Conservation (phyloP, 2,797 vertebrate genomes). For the Ctenosaura bakeri region DNA sequence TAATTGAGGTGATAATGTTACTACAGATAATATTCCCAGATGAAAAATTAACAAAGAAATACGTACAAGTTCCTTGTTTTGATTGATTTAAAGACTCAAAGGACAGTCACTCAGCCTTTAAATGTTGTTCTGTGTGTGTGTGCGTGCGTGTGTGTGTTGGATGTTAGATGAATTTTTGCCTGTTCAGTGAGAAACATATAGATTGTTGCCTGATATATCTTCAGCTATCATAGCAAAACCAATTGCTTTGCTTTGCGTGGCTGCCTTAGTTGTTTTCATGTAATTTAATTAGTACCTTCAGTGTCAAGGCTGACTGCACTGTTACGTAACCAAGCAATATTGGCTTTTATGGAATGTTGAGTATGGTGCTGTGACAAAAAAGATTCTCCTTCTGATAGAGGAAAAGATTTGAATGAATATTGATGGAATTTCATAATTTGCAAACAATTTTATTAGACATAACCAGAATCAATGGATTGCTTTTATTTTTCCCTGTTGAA, state of each 20-base stretch:
- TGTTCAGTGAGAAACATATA: slow-evolving; percentile 38
- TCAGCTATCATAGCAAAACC: slow-evolving; percentile 66
- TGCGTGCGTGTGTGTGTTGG: no score
- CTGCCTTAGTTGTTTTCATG: slow-evolving; percentile 68
- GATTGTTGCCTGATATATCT: slow-evolving; percentile 56
- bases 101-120: slow-evolving; percentile 40
- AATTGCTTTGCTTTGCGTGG: slow-evolving; percentile 62
- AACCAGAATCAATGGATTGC: not conserved
- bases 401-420: slow-evolving; percentile 24
- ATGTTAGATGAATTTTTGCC: slow-evolving; percentile 59
- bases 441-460: slow-evolving; percentile 22
- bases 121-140: slow-evolving; percentile 26
- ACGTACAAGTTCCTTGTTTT: not conserved
- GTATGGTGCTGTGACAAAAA: slow-evolving; percentile 41
- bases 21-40: slow-evolving; percentile 21
- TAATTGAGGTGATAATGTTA: slow-evolving; percentile 32
- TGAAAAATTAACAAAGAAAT: not conserved
- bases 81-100: slow-evolving; percentile 42
- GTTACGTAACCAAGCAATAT: slow-evolving; percentile 71
- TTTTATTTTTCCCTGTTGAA: slow-evolving; percentile 15
- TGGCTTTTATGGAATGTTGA: slow-evolving; percentile 68
- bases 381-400: slow-evolving; percentile 36
- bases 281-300: slow-evolving; percentile 72
- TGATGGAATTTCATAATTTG: slow-evolving; percentile 40
- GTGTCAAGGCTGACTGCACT: slow-evolving; percentile 72